Base-by-base conservation (phyloP, 1,140 invertebrate species). In the Drosophila micromelanica region DNA sequence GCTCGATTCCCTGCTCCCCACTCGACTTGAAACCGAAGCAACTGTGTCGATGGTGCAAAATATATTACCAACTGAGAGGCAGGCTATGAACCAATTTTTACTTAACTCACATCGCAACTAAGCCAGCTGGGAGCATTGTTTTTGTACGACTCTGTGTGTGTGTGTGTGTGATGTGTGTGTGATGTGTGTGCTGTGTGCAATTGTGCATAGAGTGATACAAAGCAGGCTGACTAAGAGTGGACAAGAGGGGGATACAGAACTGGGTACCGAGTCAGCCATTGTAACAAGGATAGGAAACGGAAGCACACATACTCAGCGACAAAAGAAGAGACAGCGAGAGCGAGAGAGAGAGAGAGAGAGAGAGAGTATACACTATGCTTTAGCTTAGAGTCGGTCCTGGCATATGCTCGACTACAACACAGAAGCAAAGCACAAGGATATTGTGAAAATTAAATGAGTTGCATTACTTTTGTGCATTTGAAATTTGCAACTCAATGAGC, bases 361-460 rank as follows among this genome's bases (percentile, higher is more conserved):
- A 57, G 52, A 48, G 62, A 49, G n/a, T 37, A 38, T 15, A 15
- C 20, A 40, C 9, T 43, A 37, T 57, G 62, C 42, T 59, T 59
- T 37, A 37, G 72, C 71, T 76, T 9, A 51, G 38, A 65, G 55
- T 12, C 43, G 69, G 64, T 48, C 38, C 64, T 48, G 43, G 76
- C 79, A 80, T 72, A 80, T 80, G 77, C 76, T 80, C 32, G 42
- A 76, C 40, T 54, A 55, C 65, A 42, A 67, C 55, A n/a, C 72
- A 69, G 72, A 52, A 76, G 60, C 72, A 76, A 79, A 72, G 80
- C 80, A 70, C 80, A 85, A 84, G 80, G 80, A 85, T 85, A 85
- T 85, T 85, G 81, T 85, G 74, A 85, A 85, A 85, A 85, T 85
- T 85, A 85, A 85, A 85, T 85, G 81, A 86, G 81, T 85, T 85